Evolutionary conservation across 2,888 invertebrate genomes (phyloP).

Genomic region (Melikaiella ostensackeni): DNA sequence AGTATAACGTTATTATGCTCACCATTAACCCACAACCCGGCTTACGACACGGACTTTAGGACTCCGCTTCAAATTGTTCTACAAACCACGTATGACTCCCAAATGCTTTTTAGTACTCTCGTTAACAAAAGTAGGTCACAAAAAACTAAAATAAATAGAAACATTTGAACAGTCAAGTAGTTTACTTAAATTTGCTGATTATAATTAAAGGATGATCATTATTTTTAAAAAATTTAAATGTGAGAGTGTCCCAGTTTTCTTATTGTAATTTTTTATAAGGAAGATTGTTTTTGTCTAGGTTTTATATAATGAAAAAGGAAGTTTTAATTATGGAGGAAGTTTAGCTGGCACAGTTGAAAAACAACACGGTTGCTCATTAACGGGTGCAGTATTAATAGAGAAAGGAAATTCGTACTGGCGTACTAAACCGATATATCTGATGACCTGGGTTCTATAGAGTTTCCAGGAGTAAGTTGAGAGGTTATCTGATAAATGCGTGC

Average conservation of each 20-base stretch:
- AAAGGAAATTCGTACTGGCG: constrained; percentile 64
- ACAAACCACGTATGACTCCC: constrained; percentile 1
- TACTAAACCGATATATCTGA: constrained; percentile 69
- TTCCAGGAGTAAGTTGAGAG: constrained; percentile 57
- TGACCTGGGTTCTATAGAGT: constrained; percentile 61
- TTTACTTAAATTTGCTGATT: no score
- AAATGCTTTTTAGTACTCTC: constrained; percentile 20
- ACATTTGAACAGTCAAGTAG: no score
- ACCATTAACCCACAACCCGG: constrained; percentile 58
- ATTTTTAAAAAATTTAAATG: no score
- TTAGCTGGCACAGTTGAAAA: constrained; percentile 30
- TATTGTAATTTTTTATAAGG: no score
- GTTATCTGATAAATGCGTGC: constrained; percentile 71
- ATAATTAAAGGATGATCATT: no score
- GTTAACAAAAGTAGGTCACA: constrained; percentile 2
- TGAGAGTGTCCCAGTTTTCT: no score
- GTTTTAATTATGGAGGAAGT: not conserved
- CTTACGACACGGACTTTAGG: constrained; percentile 63
- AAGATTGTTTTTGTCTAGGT: not conserved
- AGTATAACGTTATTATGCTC: constrained; percentile 54
- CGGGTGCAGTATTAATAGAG: constrained; percentile 56
- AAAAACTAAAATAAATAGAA: not conserved
- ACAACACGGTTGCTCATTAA: constrained; percentile 64
- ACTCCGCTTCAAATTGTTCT: constrained; percentile 44
- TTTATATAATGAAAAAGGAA: not conserved